Evolutionary conservation across 2,797 vertebrate species (phyloP), one percentile per base, ranked within the genome.

Genomic region (Xyrichtys novacula): DNA sequence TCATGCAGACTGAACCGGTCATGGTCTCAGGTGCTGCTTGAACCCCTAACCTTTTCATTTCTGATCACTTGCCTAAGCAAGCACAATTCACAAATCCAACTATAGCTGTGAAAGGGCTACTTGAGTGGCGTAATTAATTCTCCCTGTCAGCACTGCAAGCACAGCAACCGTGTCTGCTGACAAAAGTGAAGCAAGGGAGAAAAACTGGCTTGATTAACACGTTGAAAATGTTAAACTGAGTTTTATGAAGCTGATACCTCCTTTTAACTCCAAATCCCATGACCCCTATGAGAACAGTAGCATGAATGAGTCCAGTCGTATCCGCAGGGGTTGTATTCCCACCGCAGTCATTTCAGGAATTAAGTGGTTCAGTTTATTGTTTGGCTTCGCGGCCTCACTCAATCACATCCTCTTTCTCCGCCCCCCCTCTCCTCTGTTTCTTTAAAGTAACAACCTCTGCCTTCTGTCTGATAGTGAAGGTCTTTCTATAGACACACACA

Each of bases 341-440:
- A 53, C 52, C 32, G 74, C 57, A 57, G 77, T 72, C 50, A 71
- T 85, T 81, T 77, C 64, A 59, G 76, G 56, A 84, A 88, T 80
- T 69, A 78, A 83, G 79, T 79, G 64, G 60, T 70, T 82, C 29
- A 65, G 57, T 84, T 60, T 74, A 82, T 87, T 81, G 74, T 87
- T 65, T 61, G 65, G 55, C 68, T 72, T 73, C 47, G 55, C 81
- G 82, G 87, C 82, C 79, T 89, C 78, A 60, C 71, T 87, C 77
- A 80, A 74, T 87, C 79, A 82, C 43, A 73, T 84, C 55, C 44
- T 20, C 40, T 15, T 36, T 52, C 31, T 25, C 19, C 2, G 4
- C 26, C 31, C 31, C 31, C 50, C 44, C 39, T 22, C 65, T 56
- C 54, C 19, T 55, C 58, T 52, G 43, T 81, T 83, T 70, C 19